These are phyloP conservation scores for Homarus americanus DNA, from an alignment of 1,140 invertebrate genomes.

Conservation along the genomic window DNA sequence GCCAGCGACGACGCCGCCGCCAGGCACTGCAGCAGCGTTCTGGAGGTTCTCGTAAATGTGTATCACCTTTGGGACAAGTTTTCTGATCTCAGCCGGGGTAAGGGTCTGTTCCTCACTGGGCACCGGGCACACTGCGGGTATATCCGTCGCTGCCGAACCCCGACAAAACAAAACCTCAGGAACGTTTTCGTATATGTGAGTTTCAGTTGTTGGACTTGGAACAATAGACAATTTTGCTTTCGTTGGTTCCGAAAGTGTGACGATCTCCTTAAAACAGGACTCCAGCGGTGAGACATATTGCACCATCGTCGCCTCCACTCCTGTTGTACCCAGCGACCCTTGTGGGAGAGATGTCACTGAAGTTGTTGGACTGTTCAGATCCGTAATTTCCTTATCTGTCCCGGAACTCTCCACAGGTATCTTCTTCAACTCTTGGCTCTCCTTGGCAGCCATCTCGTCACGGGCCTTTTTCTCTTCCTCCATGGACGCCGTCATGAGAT, in stretches of 20 bases:
- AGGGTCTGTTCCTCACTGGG: neutral
- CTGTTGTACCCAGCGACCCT: too few relatives aligned
- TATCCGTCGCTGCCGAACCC: neutral
- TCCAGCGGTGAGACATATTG: neutral
- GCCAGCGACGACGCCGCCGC: neutral
- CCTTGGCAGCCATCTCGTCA: neutral
- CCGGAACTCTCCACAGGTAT: neutral
- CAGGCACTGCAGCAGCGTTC: neutral
- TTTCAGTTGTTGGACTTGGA: neutral
- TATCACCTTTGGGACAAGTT: conserved; percentile 25
- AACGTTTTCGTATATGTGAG: conserved; percentile 56
- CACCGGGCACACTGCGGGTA: neutral
- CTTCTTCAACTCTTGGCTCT: neutral
- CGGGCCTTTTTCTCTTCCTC: neutral
- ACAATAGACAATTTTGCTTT: conserved; percentile 16
- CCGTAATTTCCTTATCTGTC: neutral
- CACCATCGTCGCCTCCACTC: neutral
- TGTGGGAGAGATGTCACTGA: too few relatives aligned
- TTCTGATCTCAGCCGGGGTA: conserved; percentile 12
- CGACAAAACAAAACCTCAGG: conserved; percentile 28
- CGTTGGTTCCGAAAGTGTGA: neutral
- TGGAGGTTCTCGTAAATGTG: conserved; percentile 66
- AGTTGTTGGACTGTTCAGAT: too few relatives aligned
- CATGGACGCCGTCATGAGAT: conserved; percentile 12
- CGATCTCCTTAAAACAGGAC: neutral